A percentile compares a stretch with the other conserved stretches of the same genome.
These are phyloP conservation scores for Thryonomys swinderianus DNA, from an alignment of 2,113 vertebrate species.

Conservation along the genomic window DNA sequence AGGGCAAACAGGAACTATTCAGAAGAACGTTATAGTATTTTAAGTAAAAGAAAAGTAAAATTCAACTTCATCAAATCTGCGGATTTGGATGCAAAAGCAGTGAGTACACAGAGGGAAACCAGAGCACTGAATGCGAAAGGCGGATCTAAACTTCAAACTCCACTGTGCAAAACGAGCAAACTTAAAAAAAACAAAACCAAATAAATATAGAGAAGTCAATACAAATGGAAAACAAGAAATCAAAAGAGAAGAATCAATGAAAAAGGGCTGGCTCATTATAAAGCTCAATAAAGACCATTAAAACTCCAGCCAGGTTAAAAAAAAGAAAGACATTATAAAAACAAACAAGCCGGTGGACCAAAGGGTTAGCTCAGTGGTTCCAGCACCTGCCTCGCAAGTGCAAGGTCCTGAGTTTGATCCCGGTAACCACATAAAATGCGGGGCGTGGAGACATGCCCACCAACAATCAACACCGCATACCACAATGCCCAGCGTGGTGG, in stretches of 20 bases:
- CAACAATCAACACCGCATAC: no score
- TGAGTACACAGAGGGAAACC: background rate
- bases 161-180: background rate
- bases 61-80: background rate
- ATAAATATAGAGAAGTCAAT: constrained; percentile 10
- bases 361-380: no score
- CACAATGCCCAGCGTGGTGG: no score
- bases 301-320: background rate
- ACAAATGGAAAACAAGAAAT: constrained; percentile 25
- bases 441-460: no score
- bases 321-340: background rate
- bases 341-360: no score
- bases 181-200: background rate
- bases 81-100: background rate
- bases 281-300: background rate
- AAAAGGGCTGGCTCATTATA: background rate
- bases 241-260: background rate
- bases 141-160: background rate
- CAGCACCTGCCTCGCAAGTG: no score
- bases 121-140: background rate
- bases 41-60: constrained; percentile 34
- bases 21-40: background rate
- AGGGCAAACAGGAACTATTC: background rate
- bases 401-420: no score
- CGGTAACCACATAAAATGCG: no score